A percentile compares a stretch with the other conserved stretches of the same genome.
phyloP scores from a whole-genome alignment of 2,113 vertebrate genomes.

The Paracanthobrama guichenoti region DNA sequence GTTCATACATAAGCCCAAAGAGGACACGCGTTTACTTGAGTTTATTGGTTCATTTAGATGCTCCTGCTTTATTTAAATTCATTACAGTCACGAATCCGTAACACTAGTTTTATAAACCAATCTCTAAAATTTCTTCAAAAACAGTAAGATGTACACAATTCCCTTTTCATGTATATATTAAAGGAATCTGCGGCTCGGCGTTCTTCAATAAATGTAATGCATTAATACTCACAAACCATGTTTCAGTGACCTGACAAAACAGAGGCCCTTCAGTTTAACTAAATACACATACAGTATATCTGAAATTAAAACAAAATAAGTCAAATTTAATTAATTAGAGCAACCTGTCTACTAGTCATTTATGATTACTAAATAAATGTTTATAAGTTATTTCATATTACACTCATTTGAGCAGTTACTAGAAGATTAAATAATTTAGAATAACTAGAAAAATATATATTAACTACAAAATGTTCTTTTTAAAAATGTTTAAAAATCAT shows the following conservation, averaged over 20 bases:
- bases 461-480: not conserved
- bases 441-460: not conserved
- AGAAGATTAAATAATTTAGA: not conserved
- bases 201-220: too few species aligned
- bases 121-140: not conserved
- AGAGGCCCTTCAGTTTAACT: not conserved
- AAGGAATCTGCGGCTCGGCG: not conserved
- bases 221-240: not conserved
- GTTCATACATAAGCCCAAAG: not conserved
- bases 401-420: not conserved
- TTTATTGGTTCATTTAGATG: not conserved
- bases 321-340: not conserved
- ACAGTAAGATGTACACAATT: not conserved
- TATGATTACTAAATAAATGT: not conserved
- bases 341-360: not conserved
- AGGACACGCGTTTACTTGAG: not conserved
- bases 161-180: not conserved
- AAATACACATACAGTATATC: too few species aligned
- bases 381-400: not conserved
- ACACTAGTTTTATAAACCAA: not conserved
- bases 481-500: too few species aligned
- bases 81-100: not conserved
- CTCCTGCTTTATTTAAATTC: not conserved
- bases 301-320: not conserved
- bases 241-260: not conserved